Conservation (phyloP, 2,113 vertebrate genomes). For the Dinomys branickii region DNA sequence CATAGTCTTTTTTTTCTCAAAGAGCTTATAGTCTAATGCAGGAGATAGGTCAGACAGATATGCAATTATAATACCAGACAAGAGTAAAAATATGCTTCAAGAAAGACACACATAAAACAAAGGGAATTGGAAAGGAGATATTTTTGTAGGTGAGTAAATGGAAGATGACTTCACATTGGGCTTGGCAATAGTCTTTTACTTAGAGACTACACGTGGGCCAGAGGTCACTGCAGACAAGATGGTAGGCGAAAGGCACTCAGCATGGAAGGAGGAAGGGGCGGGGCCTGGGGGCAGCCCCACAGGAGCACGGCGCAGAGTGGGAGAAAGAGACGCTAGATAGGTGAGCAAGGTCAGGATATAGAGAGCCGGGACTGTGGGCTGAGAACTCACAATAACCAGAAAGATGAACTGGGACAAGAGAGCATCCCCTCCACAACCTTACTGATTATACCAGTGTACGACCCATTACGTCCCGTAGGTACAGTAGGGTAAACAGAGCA, state of each 20-base stretch:
- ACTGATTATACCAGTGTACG: not conserved
- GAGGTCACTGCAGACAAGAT: not conserved
- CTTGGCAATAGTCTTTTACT: not conserved
- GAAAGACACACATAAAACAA: not conserved
- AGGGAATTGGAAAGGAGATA: not conserved
- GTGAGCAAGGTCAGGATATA: not conserved
- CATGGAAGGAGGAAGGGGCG: rapidly evolving
- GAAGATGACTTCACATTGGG: not conserved
- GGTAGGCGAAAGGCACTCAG: not conserved
- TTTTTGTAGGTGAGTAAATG: not conserved
- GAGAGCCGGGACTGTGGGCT: not conserved
- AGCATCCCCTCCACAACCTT: not conserved
- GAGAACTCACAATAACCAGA: not conserved
- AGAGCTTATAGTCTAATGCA: not conserved
- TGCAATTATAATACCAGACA: not conserved
- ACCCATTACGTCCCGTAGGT: not conserved
- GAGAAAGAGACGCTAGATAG: not conserved
- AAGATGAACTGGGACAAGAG: no score
- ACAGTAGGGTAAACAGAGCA: not conserved
- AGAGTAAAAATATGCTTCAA: not conserved
- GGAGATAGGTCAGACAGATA: not conserved
- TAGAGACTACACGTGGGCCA: not conserved
- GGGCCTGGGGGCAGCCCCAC: not conserved
- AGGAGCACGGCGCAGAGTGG: not conserved
- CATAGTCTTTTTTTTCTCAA: not conserved